phyloP scores from a whole-genome alignment of 2,888 invertebrate genomes.

The Cataglyphis albicans region DNA sequence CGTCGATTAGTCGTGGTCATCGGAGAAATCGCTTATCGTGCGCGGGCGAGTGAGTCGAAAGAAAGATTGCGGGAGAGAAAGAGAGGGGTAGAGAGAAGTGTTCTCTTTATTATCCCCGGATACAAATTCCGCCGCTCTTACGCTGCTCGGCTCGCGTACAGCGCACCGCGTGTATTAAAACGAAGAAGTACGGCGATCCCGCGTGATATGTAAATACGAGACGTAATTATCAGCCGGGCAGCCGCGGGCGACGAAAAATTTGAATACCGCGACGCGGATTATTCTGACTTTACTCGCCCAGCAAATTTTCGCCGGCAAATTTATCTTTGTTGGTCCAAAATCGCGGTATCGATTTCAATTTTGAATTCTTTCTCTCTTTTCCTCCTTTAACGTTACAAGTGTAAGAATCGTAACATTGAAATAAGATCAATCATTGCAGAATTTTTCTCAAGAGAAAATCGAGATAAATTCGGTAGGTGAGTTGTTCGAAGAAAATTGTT shows the following conservation, averaged over 20 bases:
- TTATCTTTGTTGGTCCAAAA: slow-evolving; percentile 30
- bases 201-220: slow-evolving; percentile 54
- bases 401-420: background rate
- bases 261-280: slow-evolving; percentile 48
- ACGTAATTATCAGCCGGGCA: slow-evolving; percentile 51
- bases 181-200: slow-evolving; percentile 41
- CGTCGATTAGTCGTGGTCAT: slow-evolving; percentile 43
- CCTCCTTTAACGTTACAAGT: background rate
- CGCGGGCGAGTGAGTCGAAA: background rate
- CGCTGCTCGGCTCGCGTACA: background rate
- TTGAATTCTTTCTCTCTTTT: background rate
- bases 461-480: slow-evolving; percentile 20
- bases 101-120: slow-evolving; percentile 49
- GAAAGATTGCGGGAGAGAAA: background rate
- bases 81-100: background rate
- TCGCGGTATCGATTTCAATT: slow-evolving; percentile 40
- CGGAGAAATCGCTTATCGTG: slow-evolving; percentile 34
- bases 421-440: slow-evolving; percentile 17
- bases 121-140: slow-evolving; percentile 49
- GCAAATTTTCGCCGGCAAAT: slow-evolving; percentile 20
- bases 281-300: slow-evolving; percentile 33
- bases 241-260: slow-evolving; percentile 49
- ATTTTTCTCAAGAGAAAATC: slow-evolving; percentile 10
- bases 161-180: slow-evolving; percentile 40
- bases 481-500: slow-evolving; percentile 13